A percentile compares a stretch with the other conserved stretches of the same genome.
These are phyloP conservation scores for Xyrauchen texanus DNA, from an alignment of 2,113 vertebrate species.

Conservation along the genomic window DNA sequence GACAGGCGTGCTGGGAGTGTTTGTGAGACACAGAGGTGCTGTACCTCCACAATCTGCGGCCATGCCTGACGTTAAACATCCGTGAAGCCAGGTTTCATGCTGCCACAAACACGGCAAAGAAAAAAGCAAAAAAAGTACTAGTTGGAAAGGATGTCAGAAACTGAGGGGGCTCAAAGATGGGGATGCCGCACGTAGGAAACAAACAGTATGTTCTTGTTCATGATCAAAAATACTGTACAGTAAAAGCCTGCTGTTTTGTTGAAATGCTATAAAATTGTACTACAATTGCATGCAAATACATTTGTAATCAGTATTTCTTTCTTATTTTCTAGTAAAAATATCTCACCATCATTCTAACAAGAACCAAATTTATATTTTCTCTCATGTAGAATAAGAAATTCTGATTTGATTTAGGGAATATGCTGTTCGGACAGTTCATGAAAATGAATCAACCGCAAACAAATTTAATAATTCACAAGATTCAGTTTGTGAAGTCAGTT, in stretches of 20 bases:
- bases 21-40: slow-evolving; percentile 13
- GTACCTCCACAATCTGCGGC: neutral
- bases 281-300: no score
- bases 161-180: slow-evolving; percentile 4
- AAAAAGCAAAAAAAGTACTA: slow-evolving; percentile 1
- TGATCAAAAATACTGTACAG: neutral
- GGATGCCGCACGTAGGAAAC: neutral
- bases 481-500: no score
- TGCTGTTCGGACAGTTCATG: no score
- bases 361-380: no score
- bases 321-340: no score
- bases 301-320: no score
- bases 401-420: no score
- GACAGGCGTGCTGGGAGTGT: slow-evolving; percentile 16
- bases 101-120: slow-evolving; percentile 9
- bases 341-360: no score
- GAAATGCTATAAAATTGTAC: neutral
- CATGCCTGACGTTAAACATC: slow-evolving; percentile 43
- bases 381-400: no score
- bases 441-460: no score
- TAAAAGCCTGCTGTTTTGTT: slow-evolving; percentile 30
- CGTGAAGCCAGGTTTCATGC: slow-evolving; percentile 34
- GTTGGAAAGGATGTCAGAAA: slow-evolving; percentile 27
- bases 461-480: no score
- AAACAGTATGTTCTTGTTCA: neutral